Evolutionary conservation across 2,888 invertebrate species (phyloP), one percentile per base, ranked within the genome.

Genomic region (Caenorhabditis parvicauda): DNA sequence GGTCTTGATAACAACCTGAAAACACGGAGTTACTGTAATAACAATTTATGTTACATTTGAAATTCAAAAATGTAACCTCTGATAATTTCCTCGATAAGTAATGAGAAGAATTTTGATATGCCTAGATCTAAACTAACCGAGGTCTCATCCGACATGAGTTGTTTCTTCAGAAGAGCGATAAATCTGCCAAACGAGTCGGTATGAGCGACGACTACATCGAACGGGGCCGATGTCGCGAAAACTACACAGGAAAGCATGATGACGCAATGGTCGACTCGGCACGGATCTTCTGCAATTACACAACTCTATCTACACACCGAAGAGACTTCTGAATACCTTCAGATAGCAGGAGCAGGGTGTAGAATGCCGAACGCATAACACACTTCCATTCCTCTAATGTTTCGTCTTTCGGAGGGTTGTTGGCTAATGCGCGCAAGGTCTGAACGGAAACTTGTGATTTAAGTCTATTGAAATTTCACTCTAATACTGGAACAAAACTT

Each of bases 201-300:
- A 47, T 72, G 70, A 2, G 64, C 59, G 7, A 66, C 42, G 7
- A 70, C 64, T 3, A 69, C 88, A 71, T 88, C 86, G 22, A 72
- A 52, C 1, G 72, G 86, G 1, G 90, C 89, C 6, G 91, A 89
- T 73, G 91, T 88, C 39, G 90, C 86, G 61, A 94, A 87, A 75
- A 95, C 89, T 7, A 91, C 90, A 2, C 90, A 89, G 0, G 91
- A 89, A 63, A 91, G 85, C 82, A 96, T 87, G 83, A 93, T 89
- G 1, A 90, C 89, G 6, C 90, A 88, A 74, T 90, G 88, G 77
- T 94, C 92, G 48, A 84, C 17, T 37, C 54, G 45, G 17, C 55
- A 43, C 42, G 59, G 43, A 22, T 67, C 64, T 38, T 61, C 66
- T 61, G 55, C n/a, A 64, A 64, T 39, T 35, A 35, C 3, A 32